phyloP scores from a whole-genome alignment of 2,113 vertebrate species.

The Crotalus helleri region DNA sequence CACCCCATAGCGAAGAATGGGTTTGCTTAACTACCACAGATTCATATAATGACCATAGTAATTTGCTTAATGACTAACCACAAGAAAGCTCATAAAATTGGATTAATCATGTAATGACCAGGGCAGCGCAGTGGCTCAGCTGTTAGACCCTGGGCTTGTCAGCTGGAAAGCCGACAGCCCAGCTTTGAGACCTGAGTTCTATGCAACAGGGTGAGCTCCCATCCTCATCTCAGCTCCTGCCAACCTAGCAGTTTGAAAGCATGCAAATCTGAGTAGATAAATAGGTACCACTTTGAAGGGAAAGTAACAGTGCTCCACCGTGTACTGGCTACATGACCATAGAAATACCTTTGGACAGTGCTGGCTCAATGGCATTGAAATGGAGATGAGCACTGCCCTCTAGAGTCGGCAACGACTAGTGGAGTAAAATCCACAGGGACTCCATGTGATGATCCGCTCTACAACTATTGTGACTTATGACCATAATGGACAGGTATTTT shows the following conservation, averaged over 20 bases:
- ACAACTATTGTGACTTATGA: neutral
- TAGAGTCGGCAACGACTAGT: neutral
- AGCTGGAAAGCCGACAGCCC: neutral
- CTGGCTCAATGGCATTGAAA: neutral
- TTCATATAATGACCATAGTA: neutral
- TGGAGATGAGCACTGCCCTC: neutral
- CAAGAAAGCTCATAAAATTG: neutral
- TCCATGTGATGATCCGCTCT: neutral
- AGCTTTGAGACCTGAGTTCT: neutral
- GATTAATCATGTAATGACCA: neutral
- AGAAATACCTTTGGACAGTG: neutral
- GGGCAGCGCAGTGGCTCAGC: neutral
- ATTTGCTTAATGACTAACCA: neutral
- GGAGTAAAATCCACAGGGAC: neutral
- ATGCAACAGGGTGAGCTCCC: fast-evolving
- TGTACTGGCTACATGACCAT: neutral
- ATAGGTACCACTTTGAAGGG: neutral
- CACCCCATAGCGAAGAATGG: neutral
- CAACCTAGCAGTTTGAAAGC: neutral
- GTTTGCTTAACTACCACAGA: neutral
- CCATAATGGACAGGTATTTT: neutral
- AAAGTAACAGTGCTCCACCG: neutral
- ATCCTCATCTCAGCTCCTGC: neutral
- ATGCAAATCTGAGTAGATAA: neutral
- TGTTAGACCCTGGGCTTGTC: neutral